Evolutionary conservation across 2,797 vertebrate species (phyloP).

Genomic region (Acanthurus lineatus): DNA sequence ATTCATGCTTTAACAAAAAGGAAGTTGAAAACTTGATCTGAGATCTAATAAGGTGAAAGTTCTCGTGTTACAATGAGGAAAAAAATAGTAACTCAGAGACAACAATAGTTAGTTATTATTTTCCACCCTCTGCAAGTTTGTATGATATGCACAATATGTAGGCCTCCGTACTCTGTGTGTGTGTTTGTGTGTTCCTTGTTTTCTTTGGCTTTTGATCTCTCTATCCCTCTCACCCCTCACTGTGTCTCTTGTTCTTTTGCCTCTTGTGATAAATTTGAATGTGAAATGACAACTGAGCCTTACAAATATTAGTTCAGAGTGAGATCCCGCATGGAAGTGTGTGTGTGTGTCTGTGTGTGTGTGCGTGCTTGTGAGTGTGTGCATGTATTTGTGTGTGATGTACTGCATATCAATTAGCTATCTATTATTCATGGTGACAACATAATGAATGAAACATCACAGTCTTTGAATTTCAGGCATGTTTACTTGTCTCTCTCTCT

Average conservation of each 20-base stretch:
- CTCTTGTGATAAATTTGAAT: conserved; percentile 66
- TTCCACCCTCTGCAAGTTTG: background rate
- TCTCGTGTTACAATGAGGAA: background rate
- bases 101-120: background rate
- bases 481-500: conserved; percentile 62
- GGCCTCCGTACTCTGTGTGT: conserved; percentile 12
- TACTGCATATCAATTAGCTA: conserved; percentile 79
- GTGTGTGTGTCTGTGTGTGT: conserved; percentile 42
- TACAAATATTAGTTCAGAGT: conserved; percentile 76
- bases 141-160: background rate
- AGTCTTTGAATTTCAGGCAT: conserved; percentile 80
- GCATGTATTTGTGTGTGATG: conserved; percentile 39
- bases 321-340: conserved; percentile 32
- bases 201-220: conserved; percentile 27
- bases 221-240: background rate
- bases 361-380: no score
- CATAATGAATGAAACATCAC: conserved; percentile 81
- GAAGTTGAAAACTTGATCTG: no score
- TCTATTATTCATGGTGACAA: conserved; percentile 81
- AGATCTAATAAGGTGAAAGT: background rate
- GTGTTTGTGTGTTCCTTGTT: conserved; percentile 6
- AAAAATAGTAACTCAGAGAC: background rate
- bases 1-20: background rate
- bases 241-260: conserved; percentile 41
- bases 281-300: conserved; percentile 65